Conservation (phyloP, 2,888 invertebrate species). For the Euplagia quadripunctaria region DNA sequence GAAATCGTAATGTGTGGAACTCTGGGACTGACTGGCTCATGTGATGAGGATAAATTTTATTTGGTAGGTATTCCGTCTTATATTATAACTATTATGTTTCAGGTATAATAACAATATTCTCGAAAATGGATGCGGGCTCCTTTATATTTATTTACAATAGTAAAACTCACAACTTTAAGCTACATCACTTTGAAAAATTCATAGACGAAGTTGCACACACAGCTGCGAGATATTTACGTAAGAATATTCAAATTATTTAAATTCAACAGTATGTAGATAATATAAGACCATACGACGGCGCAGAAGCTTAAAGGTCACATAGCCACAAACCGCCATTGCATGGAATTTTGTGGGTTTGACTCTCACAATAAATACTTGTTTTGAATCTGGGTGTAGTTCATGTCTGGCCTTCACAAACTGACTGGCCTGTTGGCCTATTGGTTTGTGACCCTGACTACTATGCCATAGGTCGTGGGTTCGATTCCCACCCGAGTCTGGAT, state of each 20-base stretch:
- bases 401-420: too few relatives aligned
- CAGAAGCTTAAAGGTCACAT: neutral
- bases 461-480: too few relatives aligned
- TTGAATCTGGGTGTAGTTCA: too few relatives aligned
- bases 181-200: conserved; percentile 66
- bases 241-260: conserved; percentile 40
- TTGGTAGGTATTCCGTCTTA: too few relatives aligned
- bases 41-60: conserved; percentile 80
- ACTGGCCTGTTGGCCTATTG: too few relatives aligned
- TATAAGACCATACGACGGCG: neutral
- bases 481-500: too few relatives aligned
- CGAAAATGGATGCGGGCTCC: conserved; percentile 75
- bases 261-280: neutral
- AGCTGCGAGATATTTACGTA: conserved; percentile 78
- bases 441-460: too few relatives aligned
- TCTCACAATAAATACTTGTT: too few relatives aligned
- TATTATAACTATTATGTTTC: conserved; percentile 7
- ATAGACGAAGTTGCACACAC: conserved; percentile 68
- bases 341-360: neutral
- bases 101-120: conserved; percentile 77
- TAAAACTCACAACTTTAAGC: conserved; percentile 59
- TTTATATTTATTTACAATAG: conserved; percentile 80
- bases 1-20: conserved; percentile 75
- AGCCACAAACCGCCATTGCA: neutral
- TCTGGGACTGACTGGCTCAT: conserved; percentile 84